phyloP scores from a whole-genome alignment of 2,888 invertebrate species.

The Sinotaia quadrata region DNA sequence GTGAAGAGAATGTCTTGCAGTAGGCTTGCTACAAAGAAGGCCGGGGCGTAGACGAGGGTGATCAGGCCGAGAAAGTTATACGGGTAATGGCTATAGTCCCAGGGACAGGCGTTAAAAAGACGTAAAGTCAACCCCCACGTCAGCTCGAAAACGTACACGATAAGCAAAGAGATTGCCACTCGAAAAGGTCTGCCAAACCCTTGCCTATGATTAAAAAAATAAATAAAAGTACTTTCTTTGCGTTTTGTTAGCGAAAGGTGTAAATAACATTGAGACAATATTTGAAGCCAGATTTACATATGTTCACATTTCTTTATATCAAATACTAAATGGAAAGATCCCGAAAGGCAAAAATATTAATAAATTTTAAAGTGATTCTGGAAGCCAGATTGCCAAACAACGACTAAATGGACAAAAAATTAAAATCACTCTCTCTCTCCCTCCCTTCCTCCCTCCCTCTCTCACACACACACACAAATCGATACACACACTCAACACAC shows the following conservation, averaged over 20 bases:
- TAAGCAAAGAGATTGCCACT: conserved; percentile 66
- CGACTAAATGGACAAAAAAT: no score
- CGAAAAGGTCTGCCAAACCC: conserved; percentile 65
- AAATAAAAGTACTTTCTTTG: not conserved
- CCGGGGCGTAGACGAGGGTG: conserved; percentile 74
- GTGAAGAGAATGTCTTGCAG: conserved; percentile 49
- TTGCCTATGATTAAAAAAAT: conserved; percentile 43
- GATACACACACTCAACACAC: no score
- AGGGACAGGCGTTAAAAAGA: conserved; percentile 73
- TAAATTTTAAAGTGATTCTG: no score
- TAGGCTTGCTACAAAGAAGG: conserved; percentile 67
- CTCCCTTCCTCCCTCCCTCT: no score
- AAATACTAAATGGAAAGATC: no score
- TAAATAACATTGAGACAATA: not conserved
- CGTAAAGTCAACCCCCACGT: conserved; percentile 71
- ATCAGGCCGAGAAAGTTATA: conserved; percentile 73
- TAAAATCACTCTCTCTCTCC: no score
- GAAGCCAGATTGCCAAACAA: no score
- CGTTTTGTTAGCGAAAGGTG: not conserved
- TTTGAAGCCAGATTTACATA: no score
- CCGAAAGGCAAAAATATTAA: no score
- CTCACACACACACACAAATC: no score
- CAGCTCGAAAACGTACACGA: conserved; percentile 73
- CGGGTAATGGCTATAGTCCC: conserved; percentile 73
- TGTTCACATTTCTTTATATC: no score